These are phyloP conservation scores for Xanthia togata DNA, from an alignment of 2,888 invertebrate genomes.

Conservation along the genomic window DNA sequence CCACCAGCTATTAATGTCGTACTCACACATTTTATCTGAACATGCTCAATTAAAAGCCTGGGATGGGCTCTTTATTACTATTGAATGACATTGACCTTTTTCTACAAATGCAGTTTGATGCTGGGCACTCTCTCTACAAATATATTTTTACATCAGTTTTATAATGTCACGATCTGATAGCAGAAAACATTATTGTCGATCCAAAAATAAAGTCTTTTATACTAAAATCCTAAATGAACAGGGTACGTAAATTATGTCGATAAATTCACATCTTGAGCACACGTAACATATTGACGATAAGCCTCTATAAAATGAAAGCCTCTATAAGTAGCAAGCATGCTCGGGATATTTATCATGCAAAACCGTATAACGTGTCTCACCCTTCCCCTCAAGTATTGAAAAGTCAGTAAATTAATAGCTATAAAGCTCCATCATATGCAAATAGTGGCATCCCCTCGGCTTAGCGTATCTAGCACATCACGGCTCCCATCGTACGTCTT, in stretches of 20 bases:
- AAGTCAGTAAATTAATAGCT: slow-evolving; percentile 75
- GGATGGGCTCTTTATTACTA: slow-evolving; percentile 40
- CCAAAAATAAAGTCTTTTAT: slow-evolving; percentile 16
- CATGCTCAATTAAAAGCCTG: slow-evolving; percentile 53
- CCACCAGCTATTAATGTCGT: slow-evolving; percentile 46
- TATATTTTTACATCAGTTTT: slow-evolving; percentile 20
- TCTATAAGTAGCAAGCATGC: slow-evolving; percentile 58
- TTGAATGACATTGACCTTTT: slow-evolving; percentile 42
- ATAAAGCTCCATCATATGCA: slow-evolving; percentile 82
- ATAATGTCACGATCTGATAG: slow-evolving; percentile 33
- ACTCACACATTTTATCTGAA: slow-evolving; percentile 49
- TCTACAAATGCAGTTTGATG: slow-evolving; percentile 36
- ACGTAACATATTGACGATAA: slow-evolving; percentile 57
- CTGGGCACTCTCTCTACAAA: background rate
- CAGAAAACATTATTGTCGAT: slow-evolving; percentile 32
- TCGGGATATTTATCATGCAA: slow-evolving; percentile 61
- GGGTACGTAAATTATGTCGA: slow-evolving; percentile 47
- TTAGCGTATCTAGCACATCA: slow-evolving; percentile 81
- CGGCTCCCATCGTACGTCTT: slow-evolving; percentile 81
- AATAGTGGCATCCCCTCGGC: slow-evolving; percentile 81
- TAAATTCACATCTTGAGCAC: slow-evolving; percentile 39
- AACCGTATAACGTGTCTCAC: slow-evolving; percentile 62
- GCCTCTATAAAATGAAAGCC: slow-evolving; percentile 55
- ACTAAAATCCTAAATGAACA: slow-evolving; percentile 40
- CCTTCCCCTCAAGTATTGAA: slow-evolving; percentile 67